Evolutionary conservation across 2,888 invertebrate species (phyloP).

Genomic region (Eustalomyia histrio): DNA sequence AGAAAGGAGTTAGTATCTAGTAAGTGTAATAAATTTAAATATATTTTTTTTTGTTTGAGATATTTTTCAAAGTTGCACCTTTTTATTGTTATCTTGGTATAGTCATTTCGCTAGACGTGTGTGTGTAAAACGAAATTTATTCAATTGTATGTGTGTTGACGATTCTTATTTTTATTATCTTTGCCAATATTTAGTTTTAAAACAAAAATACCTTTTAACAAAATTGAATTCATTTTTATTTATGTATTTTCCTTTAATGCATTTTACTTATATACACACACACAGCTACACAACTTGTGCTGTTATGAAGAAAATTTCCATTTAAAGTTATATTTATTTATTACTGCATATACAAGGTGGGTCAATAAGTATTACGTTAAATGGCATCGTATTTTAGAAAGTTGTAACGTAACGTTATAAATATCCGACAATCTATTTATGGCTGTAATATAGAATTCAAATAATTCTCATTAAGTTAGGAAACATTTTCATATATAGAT

Average conservation of each 20-base stretch:
- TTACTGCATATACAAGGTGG: no score
- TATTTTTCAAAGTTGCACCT: background rate
- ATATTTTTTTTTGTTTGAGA: background rate
- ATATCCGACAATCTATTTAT: no score
- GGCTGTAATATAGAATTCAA: no score
- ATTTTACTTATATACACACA: no score
- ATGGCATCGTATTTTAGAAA: no score
- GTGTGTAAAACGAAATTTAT: constrained; percentile 13
- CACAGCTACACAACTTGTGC: no score
- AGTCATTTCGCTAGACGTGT: background rate
- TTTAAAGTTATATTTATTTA: no score
- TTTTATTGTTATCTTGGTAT: background rate
- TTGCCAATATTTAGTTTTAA: background rate
- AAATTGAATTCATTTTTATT: constrained; percentile 35
- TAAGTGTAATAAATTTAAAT: constrained; percentile 24
- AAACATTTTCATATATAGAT: no score
- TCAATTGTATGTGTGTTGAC: background rate
- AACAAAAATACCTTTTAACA: constrained; percentile 46
- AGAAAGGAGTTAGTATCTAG: constrained; percentile 19
- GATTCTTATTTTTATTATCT: constrained; percentile 18
- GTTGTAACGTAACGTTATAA: no score
- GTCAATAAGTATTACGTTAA: no score
- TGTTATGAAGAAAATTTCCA: no score
- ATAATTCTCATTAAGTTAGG: no score
- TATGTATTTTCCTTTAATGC: background rate